Conservation (phyloP, 2,888 invertebrate species). For the Phymatocera aterrima region DNA sequence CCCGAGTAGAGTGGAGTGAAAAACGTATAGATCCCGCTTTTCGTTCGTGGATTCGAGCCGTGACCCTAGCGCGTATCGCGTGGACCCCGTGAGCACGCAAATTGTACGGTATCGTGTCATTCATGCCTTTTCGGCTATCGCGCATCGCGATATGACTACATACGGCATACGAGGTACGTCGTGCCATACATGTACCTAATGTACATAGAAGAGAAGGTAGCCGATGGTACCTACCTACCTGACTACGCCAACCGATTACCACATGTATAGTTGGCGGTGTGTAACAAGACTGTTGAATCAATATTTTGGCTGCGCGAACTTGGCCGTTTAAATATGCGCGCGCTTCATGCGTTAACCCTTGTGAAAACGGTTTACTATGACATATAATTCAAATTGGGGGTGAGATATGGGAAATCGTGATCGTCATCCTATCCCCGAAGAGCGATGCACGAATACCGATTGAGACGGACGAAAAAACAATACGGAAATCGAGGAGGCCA, state of each 20-base stretch:
- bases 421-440: too few relatives aligned
- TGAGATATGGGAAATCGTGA: too few relatives aligned
- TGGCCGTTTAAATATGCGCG: constrained; percentile 3
- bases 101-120: constrained; percentile 34
- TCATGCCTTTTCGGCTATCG: constrained; percentile 33
- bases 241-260: too few relatives aligned
- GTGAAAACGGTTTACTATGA: background rate
- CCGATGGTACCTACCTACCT: too few relatives aligned
- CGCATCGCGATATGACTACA: background rate
- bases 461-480: too few relatives aligned
- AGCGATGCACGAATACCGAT: too few relatives aligned
- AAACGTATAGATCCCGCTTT: background rate
- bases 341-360: background rate
- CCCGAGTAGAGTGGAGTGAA: background rate
- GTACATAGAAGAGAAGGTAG: too few relatives aligned
- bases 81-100: constrained; percentile 37
- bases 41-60: constrained; percentile 12
- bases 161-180: too few relatives aligned
- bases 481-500: too few relatives aligned
- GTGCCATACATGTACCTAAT: too few relatives aligned
- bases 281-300: constrained; percentile 25
- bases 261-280: background rate
- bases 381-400: too few relatives aligned
- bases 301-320: constrained; percentile 25
- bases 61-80: constrained; percentile 18